Base-by-base conservation (phyloP, 2,797 vertebrate species). In the Limnodromus scolopaceus region DNA sequence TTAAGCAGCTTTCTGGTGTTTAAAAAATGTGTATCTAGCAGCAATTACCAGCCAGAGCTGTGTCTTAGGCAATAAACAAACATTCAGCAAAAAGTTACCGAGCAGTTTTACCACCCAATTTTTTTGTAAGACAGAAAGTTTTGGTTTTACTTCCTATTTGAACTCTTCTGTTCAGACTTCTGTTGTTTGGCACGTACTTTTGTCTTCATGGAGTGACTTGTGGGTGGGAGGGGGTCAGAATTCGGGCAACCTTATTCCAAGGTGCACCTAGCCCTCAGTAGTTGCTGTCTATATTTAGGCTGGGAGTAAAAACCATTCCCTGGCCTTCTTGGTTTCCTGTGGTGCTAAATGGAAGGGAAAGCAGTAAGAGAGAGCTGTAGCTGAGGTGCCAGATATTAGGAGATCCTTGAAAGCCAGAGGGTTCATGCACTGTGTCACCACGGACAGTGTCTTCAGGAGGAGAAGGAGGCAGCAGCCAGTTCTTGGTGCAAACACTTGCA, bases 1-100 rank as follows among this genome's bases (percentile, higher is more conserved):
- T 94, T 80, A 92, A 79, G 34, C 24, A 36, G 23, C 10, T 77
- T 89, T 69, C 71, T 61, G 34, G 57, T 89, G 43, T 78, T 86
- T 63, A 15, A 90, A 88, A 70, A 60, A 71, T 34, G 7, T 49
- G 5, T 72, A 60, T 84, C 43, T 68, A 64, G 46, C 19, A 64
- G 63, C 43, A 90, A 34, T 72, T 87, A 74, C 27, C 19, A 75
- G 16, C 25, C 55, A 76, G 41, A 90, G 2, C 16, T 70, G 4
- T 63, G 24, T 68, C 41, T 90, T 84, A 16, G 28, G 15, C 43
- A 55, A 27, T 65, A 77, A 89, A 46, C 10, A 66, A 38, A 46
- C 64, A 22, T 51, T 94, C 36, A 71, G 36, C 18, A 69, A 49
- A 81, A 91, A 58, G 38, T 55, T 82, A 6, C 23, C 14, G 51